A percentile compares a stretch with the other conserved stretches of the same genome.
Conservation (phyloP, 2,888 invertebrate species). For the Pterostichus madidus region DNA sequence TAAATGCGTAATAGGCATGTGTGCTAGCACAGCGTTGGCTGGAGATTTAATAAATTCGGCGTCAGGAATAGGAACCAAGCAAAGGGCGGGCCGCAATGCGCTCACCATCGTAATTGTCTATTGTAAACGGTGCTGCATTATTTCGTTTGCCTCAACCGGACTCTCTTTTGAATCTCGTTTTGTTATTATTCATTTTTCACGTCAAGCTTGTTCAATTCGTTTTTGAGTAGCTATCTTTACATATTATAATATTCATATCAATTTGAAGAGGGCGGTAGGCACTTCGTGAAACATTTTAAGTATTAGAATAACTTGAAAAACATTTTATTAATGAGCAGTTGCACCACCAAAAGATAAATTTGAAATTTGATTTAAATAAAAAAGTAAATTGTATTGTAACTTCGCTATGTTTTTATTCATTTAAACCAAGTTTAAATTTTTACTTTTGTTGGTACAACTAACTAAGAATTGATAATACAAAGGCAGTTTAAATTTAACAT, state of each 20-base stretch:
- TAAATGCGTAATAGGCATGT: slow-evolving; percentile 9
- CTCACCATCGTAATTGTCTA: slow-evolving; percentile 30
- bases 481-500: no score
- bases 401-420: no score
- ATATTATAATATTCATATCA: background rate
- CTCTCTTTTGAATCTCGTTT: slow-evolving; percentile 3
- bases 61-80: slow-evolving; percentile 21
- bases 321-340: no score
- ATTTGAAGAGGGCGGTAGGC: background rate
- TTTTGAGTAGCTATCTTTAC: no score
- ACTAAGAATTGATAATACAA: no score
- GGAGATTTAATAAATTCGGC: slow-evolving; percentile 3
- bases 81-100: slow-evolving; percentile 24
- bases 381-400: no score
- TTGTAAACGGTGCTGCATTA: slow-evolving; percentile 44
- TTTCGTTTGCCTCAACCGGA: background rate
- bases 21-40: background rate
- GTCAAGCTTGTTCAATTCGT: background rate
- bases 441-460: no score
- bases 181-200: slow-evolving; percentile 11
- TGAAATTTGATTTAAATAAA: no score
- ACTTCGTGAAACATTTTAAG: no score
- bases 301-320: no score
- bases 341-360: no score
- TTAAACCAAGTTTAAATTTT: no score